Conservation (phyloP, 2,113 vertebrate genomes). For the Tachuris rubrigastra region DNA sequence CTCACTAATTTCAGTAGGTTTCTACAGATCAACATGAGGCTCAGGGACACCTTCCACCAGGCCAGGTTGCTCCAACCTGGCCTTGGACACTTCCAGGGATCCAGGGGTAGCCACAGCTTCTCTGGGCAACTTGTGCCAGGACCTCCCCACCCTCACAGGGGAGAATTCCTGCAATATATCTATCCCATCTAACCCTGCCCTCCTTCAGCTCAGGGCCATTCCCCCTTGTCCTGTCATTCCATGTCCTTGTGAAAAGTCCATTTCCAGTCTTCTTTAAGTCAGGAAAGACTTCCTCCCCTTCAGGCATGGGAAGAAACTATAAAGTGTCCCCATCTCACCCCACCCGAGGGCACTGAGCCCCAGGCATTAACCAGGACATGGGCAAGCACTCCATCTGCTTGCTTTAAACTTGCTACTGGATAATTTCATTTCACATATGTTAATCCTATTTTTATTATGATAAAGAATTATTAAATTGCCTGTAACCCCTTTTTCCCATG, state of each 20-base stretch:
- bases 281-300: not conserved
- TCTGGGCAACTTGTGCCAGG: not conserved
- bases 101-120: not conserved
- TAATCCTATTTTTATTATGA: not conserved
- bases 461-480: not conserved
- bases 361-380: fast-evolving
- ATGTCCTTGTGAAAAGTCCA: not conserved
- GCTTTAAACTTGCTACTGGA: not conserved
- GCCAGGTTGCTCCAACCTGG: not conserved
- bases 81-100: not conserved
- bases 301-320: not conserved
- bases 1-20: not conserved
- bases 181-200: not conserved
- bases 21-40: not conserved
- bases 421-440: not conserved
- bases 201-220: not conserved
- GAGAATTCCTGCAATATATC: not conserved
- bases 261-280: not conserved
- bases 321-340: not conserved
- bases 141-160: not conserved
- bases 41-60: fast-evolving
- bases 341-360: fast-evolving
- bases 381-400: not conserved
- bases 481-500: not conserved
- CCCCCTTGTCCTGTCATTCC: not conserved